phyloP scores from a whole-genome alignment of 2,113 vertebrate species.

The Syngnathoides biaculeatus region DNA sequence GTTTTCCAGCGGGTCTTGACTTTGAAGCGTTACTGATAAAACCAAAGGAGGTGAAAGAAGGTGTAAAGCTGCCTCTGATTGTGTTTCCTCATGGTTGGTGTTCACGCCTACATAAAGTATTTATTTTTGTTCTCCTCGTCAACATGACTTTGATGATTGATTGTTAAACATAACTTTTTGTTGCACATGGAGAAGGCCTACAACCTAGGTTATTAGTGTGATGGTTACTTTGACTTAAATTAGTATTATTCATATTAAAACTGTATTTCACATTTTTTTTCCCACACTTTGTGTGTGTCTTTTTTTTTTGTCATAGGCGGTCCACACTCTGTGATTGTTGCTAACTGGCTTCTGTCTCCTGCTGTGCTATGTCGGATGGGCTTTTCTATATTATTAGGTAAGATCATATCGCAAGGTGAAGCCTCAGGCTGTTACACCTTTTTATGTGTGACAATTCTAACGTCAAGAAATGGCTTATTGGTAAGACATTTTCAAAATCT shows the following conservation, averaged over 20 bases:
- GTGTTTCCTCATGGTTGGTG: slow-evolving; percentile 87
- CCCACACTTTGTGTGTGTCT: background rate
- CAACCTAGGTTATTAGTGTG: background rate
- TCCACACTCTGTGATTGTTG: slow-evolving; percentile 82
- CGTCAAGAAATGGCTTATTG: background rate
- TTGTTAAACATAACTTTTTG: background rate
- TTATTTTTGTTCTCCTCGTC: background rate
- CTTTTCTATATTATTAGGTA: slow-evolving; percentile 85
- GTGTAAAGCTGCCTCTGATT: slow-evolving; percentile 79
- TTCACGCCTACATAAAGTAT: background rate
- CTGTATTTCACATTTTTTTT: background rate
- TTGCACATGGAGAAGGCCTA: background rate
- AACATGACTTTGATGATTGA: background rate
- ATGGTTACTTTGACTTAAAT: background rate
- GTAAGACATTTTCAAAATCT: no score
- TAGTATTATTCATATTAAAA: background rate
- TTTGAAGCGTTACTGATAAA: slow-evolving; percentile 88
- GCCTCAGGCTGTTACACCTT: background rate
- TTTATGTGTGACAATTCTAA: background rate
- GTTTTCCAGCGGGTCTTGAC: slow-evolving; percentile 78
- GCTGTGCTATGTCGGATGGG: slow-evolving; percentile 83
- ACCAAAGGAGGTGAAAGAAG: slow-evolving; percentile 70
- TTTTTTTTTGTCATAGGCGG: slow-evolving; percentile 75
- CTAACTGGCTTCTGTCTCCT: slow-evolving; percentile 83
- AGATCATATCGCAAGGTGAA: slow-evolving; percentile 37